Evolutionary conservation across 1,140 invertebrate species (phyloP).

Genomic region (Trachymyrmex septentrionalis): DNA sequence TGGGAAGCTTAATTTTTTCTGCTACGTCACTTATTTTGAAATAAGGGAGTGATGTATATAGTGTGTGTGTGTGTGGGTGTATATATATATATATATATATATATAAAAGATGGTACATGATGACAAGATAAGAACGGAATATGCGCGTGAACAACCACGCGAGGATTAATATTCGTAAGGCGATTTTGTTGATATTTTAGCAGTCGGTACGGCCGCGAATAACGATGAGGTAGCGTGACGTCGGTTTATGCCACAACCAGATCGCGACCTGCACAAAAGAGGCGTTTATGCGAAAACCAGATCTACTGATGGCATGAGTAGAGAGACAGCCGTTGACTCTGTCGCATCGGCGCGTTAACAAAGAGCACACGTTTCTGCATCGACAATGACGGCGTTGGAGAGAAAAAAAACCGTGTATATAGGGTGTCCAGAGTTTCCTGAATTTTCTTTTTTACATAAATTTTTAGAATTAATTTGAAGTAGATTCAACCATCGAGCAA

Average conservation of each 20-base stretch:
- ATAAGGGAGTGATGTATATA: too few species aligned
- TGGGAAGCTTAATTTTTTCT: too few species aligned
- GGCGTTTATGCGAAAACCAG: constrained; percentile 73
- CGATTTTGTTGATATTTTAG: constrained; percentile 53
- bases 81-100: background rate
- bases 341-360: constrained; percentile 61
- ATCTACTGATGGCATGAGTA: constrained; percentile 71
- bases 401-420: constrained; percentile 23
- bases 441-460: background rate
- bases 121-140: constrained; percentile 4
- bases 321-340: constrained; percentile 69
- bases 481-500: background rate
- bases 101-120: background rate
- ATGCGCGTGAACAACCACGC: background rate
- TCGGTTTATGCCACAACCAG: constrained; percentile 47
- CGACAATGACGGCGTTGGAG: constrained; percentile 68
- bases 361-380: constrained; percentile 67
- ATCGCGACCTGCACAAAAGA: constrained; percentile 70
- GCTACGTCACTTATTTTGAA: too few species aligned
- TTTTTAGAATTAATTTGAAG: background rate
- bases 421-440: constrained; percentile 4
- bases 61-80: too few species aligned
- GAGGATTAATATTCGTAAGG: constrained; percentile 57
- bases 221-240: constrained; percentile 62
- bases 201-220: constrained; percentile 27